These are phyloP conservation scores for Cheilosia vernalis DNA, from an alignment of 2,888 invertebrate species.

Conservation along the genomic window DNA sequence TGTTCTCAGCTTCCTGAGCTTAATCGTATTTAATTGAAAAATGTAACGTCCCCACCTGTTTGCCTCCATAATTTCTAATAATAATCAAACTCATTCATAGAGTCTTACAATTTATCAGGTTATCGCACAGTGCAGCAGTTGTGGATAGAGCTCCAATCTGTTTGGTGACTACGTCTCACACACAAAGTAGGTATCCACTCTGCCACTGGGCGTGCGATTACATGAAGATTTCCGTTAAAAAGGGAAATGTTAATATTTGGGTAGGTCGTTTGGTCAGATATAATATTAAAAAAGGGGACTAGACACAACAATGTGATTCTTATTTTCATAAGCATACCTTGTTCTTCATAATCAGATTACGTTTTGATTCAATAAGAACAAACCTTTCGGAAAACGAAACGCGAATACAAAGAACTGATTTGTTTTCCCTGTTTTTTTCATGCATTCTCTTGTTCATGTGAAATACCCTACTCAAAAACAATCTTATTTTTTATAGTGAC, in stretches of 20 bases:
- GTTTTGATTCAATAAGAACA: conserved; percentile 28
- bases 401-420: conserved; percentile 46
- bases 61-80: background rate
- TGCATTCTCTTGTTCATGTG: background rate
- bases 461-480: background rate
- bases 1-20: no score
- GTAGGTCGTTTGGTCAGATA: conserved; percentile 67
- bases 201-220: conserved; percentile 32
- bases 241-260: conserved; percentile 71
- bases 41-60: no score
- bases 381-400: background rate
- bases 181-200: conserved; percentile 13
- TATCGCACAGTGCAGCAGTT: conserved; percentile 30
- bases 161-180: conserved; percentile 45
- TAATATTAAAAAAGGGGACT: conserved; percentile 28
- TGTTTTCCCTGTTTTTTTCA: conserved; percentile 12
- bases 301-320: conserved; percentile 18
- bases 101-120: conserved; percentile 52
- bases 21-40: no score
- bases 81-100: conserved; percentile 63
- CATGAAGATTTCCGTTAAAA: conserved; percentile 41
- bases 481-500: background rate
- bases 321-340: conserved; percentile 39
- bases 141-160: conserved; percentile 21
- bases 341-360: conserved; percentile 59